Evolutionary conservation across 1,140 invertebrate genomes (phyloP), one percentile per base, ranked within the genome.

Genomic region (Pseudomyrmex dendroicus): DNA sequence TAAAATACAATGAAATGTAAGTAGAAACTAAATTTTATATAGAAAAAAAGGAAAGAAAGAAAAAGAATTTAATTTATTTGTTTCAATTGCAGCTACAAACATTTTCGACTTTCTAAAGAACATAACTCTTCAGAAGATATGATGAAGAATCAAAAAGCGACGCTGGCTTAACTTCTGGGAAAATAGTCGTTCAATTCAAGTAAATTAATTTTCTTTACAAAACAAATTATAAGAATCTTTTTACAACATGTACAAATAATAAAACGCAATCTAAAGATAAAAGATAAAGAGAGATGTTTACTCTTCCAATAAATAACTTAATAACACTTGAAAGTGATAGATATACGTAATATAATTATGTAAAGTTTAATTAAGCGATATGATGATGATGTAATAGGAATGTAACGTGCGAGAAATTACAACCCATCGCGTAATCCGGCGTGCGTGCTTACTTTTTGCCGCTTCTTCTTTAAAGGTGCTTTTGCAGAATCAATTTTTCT

Each of bases 1-100:
- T 91, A 15, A 96, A 96, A 91, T 97, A 97, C 89, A 94, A 95
- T 70, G 94, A 90, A 87, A 96, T 96, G 96, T 96, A 91, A 91
- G 91, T 89, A 35, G 50, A 10, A 35, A 35, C 35, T 35, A 35
- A 10, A 13, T 17, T 17, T 8, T n/a, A 3, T 5, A n/a, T 3
- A 4, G 48, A 48, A 4, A 56, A 15, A 10, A 46, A 0, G 25
- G n/a, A 12, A 15, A 59, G 17, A 61, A 61, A 35, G 35, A 35
- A 35, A 1, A 35, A 9, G 46, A 73, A 59, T 44, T 35, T 17
- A 46, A 10, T 3, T 59, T n/a, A 56, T 52, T 10, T 61, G 5
- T 22, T 25, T 25, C 15, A 85, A 59, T 88, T 91, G 7, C 57
- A 94, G 94, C 73, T 94, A 94, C 70, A 70, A 35, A 35, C 35